These are phyloP conservation scores for Myopa testacea DNA, from an alignment of 2,888 invertebrate species.

Conservation along the genomic window DNA sequence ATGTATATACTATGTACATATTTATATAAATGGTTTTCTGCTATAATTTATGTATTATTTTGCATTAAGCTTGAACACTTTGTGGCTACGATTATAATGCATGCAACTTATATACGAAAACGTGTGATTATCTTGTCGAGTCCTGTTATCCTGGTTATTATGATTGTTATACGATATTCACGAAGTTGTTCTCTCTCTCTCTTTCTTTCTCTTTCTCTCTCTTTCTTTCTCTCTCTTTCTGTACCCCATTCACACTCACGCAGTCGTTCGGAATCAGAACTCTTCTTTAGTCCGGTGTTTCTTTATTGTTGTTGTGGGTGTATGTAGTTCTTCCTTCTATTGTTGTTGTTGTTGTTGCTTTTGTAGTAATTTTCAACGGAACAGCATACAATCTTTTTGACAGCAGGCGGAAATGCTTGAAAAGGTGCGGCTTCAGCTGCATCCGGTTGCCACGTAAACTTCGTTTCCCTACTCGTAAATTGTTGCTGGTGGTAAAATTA, in stretches of 20 bases:
- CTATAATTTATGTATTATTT: background rate
- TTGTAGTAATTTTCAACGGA: conserved; percentile 6
- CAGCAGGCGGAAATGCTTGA: conserved; percentile 18
- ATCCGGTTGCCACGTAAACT: conserved; percentile 25
- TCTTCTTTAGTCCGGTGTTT: conserved; percentile 1
- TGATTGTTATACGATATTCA: conserved; percentile 1
- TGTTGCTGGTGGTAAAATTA: too few species aligned
- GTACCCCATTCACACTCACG: background rate
- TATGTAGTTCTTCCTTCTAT: background rate
- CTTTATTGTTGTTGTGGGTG: background rate
- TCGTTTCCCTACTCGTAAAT: background rate
- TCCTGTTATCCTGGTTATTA: conserved; percentile 36
- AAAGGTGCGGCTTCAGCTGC: conserved; percentile 21
- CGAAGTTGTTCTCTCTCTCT: background rate
- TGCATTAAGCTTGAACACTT: conserved; percentile 18
- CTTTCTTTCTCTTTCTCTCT: background rate
- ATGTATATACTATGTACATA: too few species aligned
- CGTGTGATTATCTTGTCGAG: conserved; percentile 45
- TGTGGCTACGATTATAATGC: conserved; percentile 31
- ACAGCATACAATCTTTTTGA: background rate
- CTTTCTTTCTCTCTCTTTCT: too few species aligned
- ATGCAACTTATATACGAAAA: conserved; percentile 44
- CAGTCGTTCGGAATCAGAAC: background rate
- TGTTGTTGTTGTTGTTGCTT: background rate
- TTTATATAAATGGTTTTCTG: background rate